Evolutionary conservation across 2,888 invertebrate species (phyloP).

Genomic region (Andrena chrysosceles): DNA sequence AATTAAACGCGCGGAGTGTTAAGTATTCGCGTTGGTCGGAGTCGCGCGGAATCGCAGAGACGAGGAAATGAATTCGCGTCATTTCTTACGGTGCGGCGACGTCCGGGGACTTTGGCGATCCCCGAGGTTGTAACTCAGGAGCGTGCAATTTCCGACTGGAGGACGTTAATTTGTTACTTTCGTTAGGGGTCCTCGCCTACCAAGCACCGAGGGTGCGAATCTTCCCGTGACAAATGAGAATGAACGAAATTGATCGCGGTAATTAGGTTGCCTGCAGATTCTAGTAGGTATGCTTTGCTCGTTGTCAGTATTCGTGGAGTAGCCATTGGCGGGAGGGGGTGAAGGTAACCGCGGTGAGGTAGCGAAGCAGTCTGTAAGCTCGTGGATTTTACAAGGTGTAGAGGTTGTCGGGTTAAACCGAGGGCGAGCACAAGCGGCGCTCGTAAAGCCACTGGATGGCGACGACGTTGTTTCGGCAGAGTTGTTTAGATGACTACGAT

Average conservation of each 20-base stretch:
- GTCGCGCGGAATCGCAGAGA: neutral
- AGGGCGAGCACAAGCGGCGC: neutral
- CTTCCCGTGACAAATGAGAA: too few species aligned
- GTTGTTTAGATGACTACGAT: slow-evolving; percentile 38
- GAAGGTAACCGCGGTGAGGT: neutral
- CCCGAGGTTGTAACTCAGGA: neutral
- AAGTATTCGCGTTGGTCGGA: neutral
- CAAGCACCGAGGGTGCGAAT: too few species aligned
- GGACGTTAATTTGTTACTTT: slow-evolving; percentile 23
- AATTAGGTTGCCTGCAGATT: too few species aligned
- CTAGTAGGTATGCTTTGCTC: too few species aligned
- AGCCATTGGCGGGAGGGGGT: neutral
- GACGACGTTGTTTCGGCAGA: slow-evolving; percentile 40
- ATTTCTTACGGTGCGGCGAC: slow-evolving; percentile 4
- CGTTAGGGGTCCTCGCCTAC: neutral
- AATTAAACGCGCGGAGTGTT: slow-evolving; percentile 5
- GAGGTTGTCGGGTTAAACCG: slow-evolving; percentile 5
- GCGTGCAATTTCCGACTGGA: slow-evolving; percentile 22
- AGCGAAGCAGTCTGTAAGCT: neutral
- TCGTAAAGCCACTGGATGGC: slow-evolving; percentile 28
- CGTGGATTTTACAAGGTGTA: slow-evolving; percentile 34
- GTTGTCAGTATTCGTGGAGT: too few species aligned
- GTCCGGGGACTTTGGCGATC: neutral
- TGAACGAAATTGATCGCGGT: too few species aligned
- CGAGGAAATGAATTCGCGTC: slow-evolving; percentile 10